Evolutionary conservation across 2,888 invertebrate genomes (phyloP).

Genomic region (Macropis europaea): DNA sequence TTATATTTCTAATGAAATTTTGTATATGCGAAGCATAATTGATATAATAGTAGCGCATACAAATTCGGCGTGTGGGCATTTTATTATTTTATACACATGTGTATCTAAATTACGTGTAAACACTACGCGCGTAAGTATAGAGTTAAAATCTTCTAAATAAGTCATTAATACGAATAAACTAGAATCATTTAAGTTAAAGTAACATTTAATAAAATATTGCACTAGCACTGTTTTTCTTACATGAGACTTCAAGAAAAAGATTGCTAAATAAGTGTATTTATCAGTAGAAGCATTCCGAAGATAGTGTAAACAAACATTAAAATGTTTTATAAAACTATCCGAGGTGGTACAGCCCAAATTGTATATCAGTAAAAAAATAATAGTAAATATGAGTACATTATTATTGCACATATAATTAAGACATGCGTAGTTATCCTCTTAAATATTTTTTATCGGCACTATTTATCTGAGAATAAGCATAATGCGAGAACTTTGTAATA

Average conservation of each 20-base stretch:
- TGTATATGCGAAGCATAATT: slow-evolving; percentile 1
- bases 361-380: not conserved
- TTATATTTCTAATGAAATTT: not conserved
- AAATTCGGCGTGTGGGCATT: slow-evolving; percentile 14
- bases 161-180: not conserved
- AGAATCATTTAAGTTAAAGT: not conserved
- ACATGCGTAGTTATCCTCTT: not conserved
- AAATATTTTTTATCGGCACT: slow-evolving; percentile 6
- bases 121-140: not conserved
- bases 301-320: too few species aligned
- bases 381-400: not conserved
- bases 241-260: too few species aligned
- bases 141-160: not conserved
- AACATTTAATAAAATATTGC: not conserved
- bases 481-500: not conserved
- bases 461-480: not conserved
- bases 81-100: slow-evolving; percentile 12
- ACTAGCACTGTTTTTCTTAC: too few species aligned
- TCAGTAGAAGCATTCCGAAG: too few species aligned
- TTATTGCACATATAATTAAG: slow-evolving; percentile 24
- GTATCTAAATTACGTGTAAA: not conserved
- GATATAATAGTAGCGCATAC: slow-evolving; percentile 12
- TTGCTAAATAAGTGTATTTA: too few species aligned
- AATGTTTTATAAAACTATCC: too few species aligned
- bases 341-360: too few species aligned